These are phyloP conservation scores for Drosophila equinoxialis DNA, from an alignment of 1,140 invertebrate genomes.

Conservation along the genomic window DNA sequence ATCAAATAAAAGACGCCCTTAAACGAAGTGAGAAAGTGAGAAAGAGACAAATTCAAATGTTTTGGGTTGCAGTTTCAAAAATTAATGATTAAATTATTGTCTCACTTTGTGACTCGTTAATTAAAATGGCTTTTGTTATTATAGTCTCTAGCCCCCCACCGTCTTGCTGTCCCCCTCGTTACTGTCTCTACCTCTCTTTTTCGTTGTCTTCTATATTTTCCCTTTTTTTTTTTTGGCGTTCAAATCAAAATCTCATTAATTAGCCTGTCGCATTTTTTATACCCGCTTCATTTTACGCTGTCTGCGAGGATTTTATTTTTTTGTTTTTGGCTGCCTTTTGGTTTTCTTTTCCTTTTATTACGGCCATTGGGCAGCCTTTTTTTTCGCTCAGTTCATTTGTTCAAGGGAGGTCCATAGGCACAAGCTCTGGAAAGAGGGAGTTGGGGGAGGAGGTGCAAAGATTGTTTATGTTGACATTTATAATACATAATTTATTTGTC, in stretches of 20 bases:
- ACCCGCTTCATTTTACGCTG: constrained; percentile 2
- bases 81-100: constrained; percentile 55
- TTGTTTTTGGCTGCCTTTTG: not conserved
- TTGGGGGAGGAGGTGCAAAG: not conserved
- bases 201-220: not conserved
- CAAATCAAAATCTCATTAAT: constrained; percentile 72
- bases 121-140: constrained; percentile 37
- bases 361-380: not conserved
- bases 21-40: not conserved
- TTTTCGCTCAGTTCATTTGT: not conserved
- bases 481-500: too few species aligned
- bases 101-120: constrained; percentile 24
- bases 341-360: constrained; percentile 9
- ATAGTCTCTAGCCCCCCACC: not conserved
- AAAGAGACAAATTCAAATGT: not conserved
- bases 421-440: not conserved
- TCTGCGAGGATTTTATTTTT: not conserved
- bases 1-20: constrained; percentile 12
- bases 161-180: too few species aligned
- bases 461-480: constrained; percentile 48
- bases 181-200: not conserved
- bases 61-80: constrained; percentile 8
- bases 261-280: constrained; percentile 35
- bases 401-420: not conserved
- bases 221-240: constrained; percentile 28